Evolutionary conservation across 2,888 invertebrate genomes (phyloP).

Genomic region (Leptarthrus brevirostris): DNA sequence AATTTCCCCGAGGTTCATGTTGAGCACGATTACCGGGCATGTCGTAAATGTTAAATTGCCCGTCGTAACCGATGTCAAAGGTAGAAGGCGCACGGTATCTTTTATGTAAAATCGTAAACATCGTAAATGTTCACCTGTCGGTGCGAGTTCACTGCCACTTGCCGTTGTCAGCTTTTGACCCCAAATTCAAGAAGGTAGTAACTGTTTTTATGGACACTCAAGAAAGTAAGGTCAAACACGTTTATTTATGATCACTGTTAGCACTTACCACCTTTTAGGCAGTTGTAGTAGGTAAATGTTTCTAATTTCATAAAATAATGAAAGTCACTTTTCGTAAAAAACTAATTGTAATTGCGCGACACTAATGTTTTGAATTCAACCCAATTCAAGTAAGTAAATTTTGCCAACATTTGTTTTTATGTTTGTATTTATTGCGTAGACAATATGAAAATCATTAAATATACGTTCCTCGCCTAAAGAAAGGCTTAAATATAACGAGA

Average conservation of each 20-base stretch:
- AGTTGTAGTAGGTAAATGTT: too few relatives aligned
- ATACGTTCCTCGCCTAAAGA: too few relatives aligned
- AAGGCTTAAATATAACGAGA: too few relatives aligned
- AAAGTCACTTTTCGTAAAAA: too few relatives aligned
- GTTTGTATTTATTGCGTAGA: too few relatives aligned
- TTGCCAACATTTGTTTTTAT: too few relatives aligned
- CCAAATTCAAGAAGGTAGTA: conserved; percentile 16
- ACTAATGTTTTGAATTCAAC: too few relatives aligned
- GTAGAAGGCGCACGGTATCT: conserved; percentile 21
- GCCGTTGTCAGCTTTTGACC: conserved; percentile 31
- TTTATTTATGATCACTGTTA: not conserved
- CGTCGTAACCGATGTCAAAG: conserved; percentile 28
- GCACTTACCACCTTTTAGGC: too few relatives aligned
- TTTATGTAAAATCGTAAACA: conserved; percentile 38
- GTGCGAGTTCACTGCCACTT: conserved; percentile 37
- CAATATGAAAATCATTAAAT: too few relatives aligned
- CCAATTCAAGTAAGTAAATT: too few relatives aligned
- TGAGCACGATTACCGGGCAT: conserved; percentile 25
- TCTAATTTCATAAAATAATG: too few relatives aligned
- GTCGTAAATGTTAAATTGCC: conserved; percentile 47
- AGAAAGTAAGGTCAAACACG: conserved; percentile 28
- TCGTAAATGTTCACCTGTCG: conserved; percentile 42
- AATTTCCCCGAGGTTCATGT: conserved; percentile 29
- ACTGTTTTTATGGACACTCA: conserved; percentile 32
- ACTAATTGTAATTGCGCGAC: too few relatives aligned